Conservation (phyloP, 1,140 invertebrate species). For the Brachionus rubens region DNA sequence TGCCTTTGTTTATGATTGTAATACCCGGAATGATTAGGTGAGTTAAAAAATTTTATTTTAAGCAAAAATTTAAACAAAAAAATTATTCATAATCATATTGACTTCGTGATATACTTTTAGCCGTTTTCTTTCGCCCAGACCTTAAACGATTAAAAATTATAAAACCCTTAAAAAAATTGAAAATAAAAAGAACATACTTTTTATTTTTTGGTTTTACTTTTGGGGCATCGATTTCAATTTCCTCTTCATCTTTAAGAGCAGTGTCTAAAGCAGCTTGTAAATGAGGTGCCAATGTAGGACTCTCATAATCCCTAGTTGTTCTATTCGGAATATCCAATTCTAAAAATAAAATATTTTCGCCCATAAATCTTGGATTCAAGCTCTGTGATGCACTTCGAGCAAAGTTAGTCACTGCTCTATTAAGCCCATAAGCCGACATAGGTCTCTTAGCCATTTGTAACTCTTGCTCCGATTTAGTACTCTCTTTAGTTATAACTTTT, state of each 20-base stretch:
- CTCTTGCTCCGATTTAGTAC: background rate
- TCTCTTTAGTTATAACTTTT: constrained; percentile 57
- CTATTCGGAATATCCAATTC: constrained; percentile 75
- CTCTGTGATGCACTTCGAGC: constrained; percentile 67
- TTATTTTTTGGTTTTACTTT: background rate
- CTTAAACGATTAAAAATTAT: background rate
- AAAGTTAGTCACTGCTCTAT: constrained; percentile 72
- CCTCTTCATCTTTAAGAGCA: constrained; percentile 69
- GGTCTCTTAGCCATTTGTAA: constrained; percentile 63
- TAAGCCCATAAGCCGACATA: constrained; percentile 65
- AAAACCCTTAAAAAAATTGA: too few species aligned
- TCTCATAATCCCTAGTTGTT: constrained; percentile 75
- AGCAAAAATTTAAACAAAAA: too few species aligned
- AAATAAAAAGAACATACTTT: background rate
- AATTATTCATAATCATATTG: background rate
- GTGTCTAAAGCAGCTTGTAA: constrained; percentile 72
- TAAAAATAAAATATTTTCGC: constrained; percentile 78
- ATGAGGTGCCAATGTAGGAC: constrained; percentile 69
- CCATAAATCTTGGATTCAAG: constrained; percentile 65
- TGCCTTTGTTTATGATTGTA: constrained; percentile 64
- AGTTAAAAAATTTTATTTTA: too few species aligned
- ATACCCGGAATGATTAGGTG: constrained; percentile 66
- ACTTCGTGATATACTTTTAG: background rate
- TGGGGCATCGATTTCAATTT: constrained; percentile 68
- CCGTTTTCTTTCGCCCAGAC: background rate